Evolutionary conservation across 1,140 invertebrate species (phyloP).

Genomic region (Maniola jurtina): DNA sequence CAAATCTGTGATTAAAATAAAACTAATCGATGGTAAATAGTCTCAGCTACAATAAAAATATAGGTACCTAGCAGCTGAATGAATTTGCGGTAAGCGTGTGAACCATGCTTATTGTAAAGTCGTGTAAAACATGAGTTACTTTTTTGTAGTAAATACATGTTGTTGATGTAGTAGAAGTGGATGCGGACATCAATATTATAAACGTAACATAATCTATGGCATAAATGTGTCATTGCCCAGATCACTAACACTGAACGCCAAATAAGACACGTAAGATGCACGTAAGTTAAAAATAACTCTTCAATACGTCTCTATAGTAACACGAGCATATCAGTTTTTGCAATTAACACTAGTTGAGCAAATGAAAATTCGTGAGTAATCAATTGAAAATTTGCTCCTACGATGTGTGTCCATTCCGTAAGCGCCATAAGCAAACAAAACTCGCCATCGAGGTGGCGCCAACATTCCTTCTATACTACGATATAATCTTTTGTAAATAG

Average conservation of each 20-base stretch:
- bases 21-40: too few relatives aligned
- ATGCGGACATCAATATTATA: neutral
- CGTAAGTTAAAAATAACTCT: neutral
- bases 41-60: too few relatives aligned
- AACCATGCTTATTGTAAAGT: too few relatives aligned
- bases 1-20: too few relatives aligned
- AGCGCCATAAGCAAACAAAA: constrained; percentile 30
- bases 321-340: constrained; percentile 9
- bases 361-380: constrained; percentile 52
- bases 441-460: constrained; percentile 53
- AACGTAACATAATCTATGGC: too few relatives aligned
- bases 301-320: neutral
- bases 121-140: neutral
- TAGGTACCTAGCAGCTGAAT: too few relatives aligned
- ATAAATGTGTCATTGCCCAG: too few relatives aligned
- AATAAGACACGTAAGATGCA: too few relatives aligned
- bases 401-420: constrained; percentile 50
- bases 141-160: neutral
- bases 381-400: constrained; percentile 47
- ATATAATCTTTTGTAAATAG: neutral
- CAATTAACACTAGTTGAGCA: constrained; percentile 39
- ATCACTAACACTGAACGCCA: too few relatives aligned
- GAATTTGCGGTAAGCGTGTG: too few relatives aligned
- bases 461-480: constrained; percentile 35
- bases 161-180: neutral